These are phyloP conservation scores for Ammodytes dubius DNA, from an alignment of 2,113 vertebrate genomes.

Conservation along the genomic window DNA sequence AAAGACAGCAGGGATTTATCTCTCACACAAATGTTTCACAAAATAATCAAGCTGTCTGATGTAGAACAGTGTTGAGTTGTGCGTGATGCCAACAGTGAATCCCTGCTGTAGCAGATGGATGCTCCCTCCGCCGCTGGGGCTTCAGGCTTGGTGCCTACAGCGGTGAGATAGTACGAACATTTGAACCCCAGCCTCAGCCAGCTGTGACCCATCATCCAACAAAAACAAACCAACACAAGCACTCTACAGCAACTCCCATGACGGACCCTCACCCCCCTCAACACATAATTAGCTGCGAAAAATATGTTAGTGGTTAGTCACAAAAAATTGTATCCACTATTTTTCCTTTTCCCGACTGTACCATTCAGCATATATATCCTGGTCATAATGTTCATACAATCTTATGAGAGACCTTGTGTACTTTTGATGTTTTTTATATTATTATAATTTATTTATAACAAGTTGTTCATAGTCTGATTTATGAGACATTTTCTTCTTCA, in stretches of 20 bases:
- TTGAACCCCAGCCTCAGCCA: conserved; percentile 11
- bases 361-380: background rate
- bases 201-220: conserved; percentile 6
- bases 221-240: background rate
- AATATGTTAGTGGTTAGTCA: background rate
- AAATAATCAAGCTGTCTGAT: background rate
- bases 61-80: background rate
- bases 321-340: background rate
- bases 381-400: background rate
- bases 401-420: background rate
- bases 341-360: background rate
- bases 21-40: background rate
- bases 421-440: background rate
- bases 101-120: conserved; percentile 28
- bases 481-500: too few species aligned
- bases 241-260: background rate
- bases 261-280: background rate
- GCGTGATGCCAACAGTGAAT: background rate
- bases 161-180: background rate
- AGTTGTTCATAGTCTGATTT: too few species aligned
- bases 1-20: conserved; percentile 13
- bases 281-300: background rate
- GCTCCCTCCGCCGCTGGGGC: conserved; percentile 16
- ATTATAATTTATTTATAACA: background rate
- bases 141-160: background rate